Evolutionary conservation across 2,888 invertebrate species (phyloP).

Genomic region (Pterobdella sp.): DNA sequence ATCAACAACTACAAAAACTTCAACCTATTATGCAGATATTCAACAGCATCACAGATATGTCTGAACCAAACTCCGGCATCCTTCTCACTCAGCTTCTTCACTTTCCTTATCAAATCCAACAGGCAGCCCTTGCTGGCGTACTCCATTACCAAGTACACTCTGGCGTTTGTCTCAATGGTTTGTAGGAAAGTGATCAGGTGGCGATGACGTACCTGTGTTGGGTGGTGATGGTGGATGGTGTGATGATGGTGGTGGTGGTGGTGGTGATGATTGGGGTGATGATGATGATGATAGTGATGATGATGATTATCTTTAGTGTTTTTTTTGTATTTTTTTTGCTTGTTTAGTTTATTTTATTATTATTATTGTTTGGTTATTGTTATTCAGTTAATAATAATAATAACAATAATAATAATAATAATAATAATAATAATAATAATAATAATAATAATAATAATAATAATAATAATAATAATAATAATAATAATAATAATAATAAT

Average conservation of each 20-base stretch:
- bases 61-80: slow-evolving; percentile 43
- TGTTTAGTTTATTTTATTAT: neutral
- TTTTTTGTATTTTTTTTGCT: neutral
- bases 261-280: neutral
- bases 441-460: too few species aligned
- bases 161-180: slow-evolving; percentile 46
- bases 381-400: too few species aligned
- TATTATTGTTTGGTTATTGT: too few species aligned
- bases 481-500: too few species aligned
- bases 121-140: slow-evolving; percentile 44
- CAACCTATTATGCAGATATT: slow-evolving; percentile 41
- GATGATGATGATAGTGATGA: neutral
- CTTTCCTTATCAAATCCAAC: slow-evolving; percentile 41
- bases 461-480: too few species aligned
- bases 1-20: neutral
- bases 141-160: slow-evolving; percentile 48
- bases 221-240: neutral
- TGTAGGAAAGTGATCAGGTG: slow-evolving; percentile 41
- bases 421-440: too few species aligned
- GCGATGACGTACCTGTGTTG: slow-evolving; percentile 41
- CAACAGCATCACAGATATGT: slow-evolving; percentile 43
- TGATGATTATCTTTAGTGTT: neutral
- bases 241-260: neutral
- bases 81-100: slow-evolving; percentile 31
- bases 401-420: too few species aligned